Evolutionary conservation across 2,888 invertebrate genomes (phyloP), one percentile per base, ranked within the genome.

Genomic region (Rotaria sp.): DNA sequence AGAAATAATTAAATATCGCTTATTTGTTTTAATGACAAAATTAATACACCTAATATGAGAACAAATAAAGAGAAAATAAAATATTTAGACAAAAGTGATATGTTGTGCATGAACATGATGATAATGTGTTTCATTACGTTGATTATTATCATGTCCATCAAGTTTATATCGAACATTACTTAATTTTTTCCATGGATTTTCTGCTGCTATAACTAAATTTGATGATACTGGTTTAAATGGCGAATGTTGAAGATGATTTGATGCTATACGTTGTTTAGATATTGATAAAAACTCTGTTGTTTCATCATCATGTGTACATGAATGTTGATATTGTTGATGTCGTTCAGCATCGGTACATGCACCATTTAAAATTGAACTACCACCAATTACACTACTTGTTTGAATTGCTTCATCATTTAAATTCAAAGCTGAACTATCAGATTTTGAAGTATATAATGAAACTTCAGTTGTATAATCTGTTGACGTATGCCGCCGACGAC

Each of bases 161-260:
- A 80, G 80, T 80, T 80, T 80, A 45, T 45, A 45, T 45, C 80
- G 80, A 45, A 80, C 80, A 80, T 80, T 80, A 45, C 80, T 45
- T 15, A 80, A 45, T 80, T 45, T 80, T 15, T 80, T 80, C 80
- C 80, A 80, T n/a, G 80, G 80, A 45, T 80, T 80, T 80, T 80
- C 80, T 13, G n/a, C n/a, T 21, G 35, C 35, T 0, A 35, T 35
- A 35, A 67, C 67, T 67, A 67, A 67, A 67, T 67, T 67, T 21
- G 67, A 67, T 35, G 67, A 21, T 67, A 21, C 18, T 13, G 35
- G 67, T 35, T 35, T 67, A 7, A 67, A 7, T 18, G 35, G 35
- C 15, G 35, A 7, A 38, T 67, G 21, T 67, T 18, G 67, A 18
- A 21, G 10, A 67, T 67, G 7, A 67, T 35, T 35, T 35, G 67